Base-by-base conservation (phyloP, 2,888 invertebrate species). In the Eupithecia centaureata region DNA sequence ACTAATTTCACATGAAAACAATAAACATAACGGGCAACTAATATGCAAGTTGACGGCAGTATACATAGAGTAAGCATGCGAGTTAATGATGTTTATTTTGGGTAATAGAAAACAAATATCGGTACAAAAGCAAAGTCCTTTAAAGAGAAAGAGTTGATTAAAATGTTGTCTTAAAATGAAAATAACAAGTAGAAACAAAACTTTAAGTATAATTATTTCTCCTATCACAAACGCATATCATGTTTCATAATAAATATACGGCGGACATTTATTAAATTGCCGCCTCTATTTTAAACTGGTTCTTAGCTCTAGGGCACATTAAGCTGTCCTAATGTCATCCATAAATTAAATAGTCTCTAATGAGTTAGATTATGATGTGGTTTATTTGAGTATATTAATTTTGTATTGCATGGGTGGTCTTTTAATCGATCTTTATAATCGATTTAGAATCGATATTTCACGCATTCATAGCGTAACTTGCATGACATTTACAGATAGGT, bases 291-390 rank as follows among this genome's bases (percentile, higher is more conserved):
- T 4, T 38, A 42, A 58, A 65, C 33, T 32, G 3, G 67, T 61
- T 65, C 38, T 0, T 10, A 52, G 47, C 38, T 79, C 63, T 72
- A 63, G 54, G 67, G 33, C 22, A 72, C 79, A 80, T 80, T 79
- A 82, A 83, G 83, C 80, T 83, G 83, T 84, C 84, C 71, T 77
- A 70, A 64, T 80, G 79, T 82, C 79, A 73, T 69, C 78, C 80
- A 88, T 87, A 90, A 89, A 90, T 91, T 88, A 86, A 86, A 86
- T 81, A 76, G 74, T 61, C 70, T 78, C 85, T 90, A 90, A 91
- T 91, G 91, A 91, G 86, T 84, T 78, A 78, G 84, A 88, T 89
- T 90, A 90, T 87, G 86, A 86, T 80, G 83, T 83, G 79, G 76
- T 82, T 83, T 81, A 82, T 79, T 80, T 81, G 69, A 68, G 82